Evolutionary conservation across 1,140 invertebrate genomes (phyloP), one percentile per base, ranked within the genome.

Genomic region (Venustaconcha ellipsiformis): DNA sequence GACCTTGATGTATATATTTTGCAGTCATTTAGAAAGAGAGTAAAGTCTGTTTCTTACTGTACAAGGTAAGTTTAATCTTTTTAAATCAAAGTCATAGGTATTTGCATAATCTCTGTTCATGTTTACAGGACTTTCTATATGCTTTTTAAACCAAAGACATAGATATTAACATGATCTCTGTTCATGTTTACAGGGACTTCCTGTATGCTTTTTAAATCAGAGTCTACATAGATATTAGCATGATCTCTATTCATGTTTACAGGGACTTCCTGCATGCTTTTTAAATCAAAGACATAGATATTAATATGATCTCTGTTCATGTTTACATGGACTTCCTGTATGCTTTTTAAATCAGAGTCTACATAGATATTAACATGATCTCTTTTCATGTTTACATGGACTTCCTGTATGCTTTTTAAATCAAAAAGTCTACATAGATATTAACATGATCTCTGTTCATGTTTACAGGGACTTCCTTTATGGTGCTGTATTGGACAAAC

Each of bases 401-500:
- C 0, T 85, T 83, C 57, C 67, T 89, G 65, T 89, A 88, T 83
- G 87, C 23, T 23, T 23, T 23, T 23, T 23, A 23, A 23, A 23
- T 23, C 23, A 23, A 23, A 23, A 1, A 23, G 23, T 23, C 23
- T 23, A 30, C 26, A 30, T 30, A 30, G 2, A 30, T 30, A 3
- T 30, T 30, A 30, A 4, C 2, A 30, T 30, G 26, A 30, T 30
- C 18, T 60, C 56, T 12, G 55, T 55, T 37, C 70, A 66, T 70
- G 13, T 60, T 81, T 82, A 18, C 74, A 89, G 88, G 68, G 76
- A 71, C 0, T 85, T 83, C 57, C 67, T 89, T 63, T 89, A 88
- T 83, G 87, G 86, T 56, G 84, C 87, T 66, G 69, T 89, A 15
- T 68, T 89, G 37, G 88, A 89, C 63, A 87, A 85, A 79, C 76